Conservation (phyloP, 2,888 invertebrate genomes). For the Volucella zonaria region DNA sequence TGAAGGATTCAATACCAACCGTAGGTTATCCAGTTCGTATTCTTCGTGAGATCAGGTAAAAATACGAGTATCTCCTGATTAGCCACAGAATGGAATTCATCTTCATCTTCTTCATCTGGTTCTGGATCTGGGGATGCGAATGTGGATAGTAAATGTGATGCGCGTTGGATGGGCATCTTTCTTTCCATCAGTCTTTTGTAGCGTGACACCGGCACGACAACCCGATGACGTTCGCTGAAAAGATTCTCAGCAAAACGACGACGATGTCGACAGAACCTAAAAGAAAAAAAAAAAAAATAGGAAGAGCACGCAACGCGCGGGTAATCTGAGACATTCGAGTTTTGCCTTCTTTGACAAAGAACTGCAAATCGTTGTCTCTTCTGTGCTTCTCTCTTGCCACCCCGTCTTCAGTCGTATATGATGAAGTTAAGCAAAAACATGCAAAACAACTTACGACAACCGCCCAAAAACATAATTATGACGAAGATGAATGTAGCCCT, state of each 20-base stretch:
- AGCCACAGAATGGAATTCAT: conserved; percentile 71
- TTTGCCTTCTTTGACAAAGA: conserved; percentile 52
- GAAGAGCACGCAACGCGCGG: conserved; percentile 36
- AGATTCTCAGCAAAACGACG: conserved; percentile 41
- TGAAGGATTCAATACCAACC: conserved; percentile 22
- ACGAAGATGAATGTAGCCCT: conserved; percentile 74
- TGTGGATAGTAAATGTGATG: neutral
- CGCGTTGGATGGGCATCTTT: conserved; percentile 33
- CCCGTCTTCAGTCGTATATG: neutral
- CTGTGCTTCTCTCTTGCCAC: neutral
- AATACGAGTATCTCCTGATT: conserved; percentile 71
- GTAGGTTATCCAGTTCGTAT: conserved; percentile 52
- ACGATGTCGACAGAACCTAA: neutral
- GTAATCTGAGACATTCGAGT: conserved; percentile 66
- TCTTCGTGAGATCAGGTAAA: conserved; percentile 66
- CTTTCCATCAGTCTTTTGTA: conserved; percentile 28
- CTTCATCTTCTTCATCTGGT: conserved; percentile 47
- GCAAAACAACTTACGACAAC: conserved; percentile 72
- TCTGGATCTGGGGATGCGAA: too few relatives aligned
- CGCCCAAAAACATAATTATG: conserved; percentile 74
- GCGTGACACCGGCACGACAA: conserved; percentile 72
- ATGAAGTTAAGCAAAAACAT: conserved; percentile 48
- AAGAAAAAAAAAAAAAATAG: too few relatives aligned
- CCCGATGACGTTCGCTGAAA: conserved; percentile 68
- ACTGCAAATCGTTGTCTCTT: conserved; percentile 37